These are phyloP conservation scores for Bombus confusus DNA, from an alignment of 1,140 invertebrate species.

Conservation along the genomic window DNA sequence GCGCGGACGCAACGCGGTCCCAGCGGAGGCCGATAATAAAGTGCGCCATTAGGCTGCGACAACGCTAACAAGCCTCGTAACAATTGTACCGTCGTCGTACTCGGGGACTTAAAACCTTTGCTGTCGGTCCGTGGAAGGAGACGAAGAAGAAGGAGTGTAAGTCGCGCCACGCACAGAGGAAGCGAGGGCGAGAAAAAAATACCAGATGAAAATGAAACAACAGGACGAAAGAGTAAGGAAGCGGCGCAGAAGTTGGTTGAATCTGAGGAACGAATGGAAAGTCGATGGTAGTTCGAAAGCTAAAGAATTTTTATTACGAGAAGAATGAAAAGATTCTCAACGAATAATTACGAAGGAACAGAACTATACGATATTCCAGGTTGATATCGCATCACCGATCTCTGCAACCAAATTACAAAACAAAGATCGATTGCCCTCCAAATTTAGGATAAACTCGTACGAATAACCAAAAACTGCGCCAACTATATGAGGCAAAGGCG, in stretches of 20 bases:
- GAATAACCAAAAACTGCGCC: not conserved
- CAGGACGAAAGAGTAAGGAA: constrained; percentile 52
- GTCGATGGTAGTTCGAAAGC: too few species aligned
- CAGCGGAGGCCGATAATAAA: constrained; percentile 73
- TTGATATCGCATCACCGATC: too few species aligned
- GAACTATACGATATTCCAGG: too few species aligned
- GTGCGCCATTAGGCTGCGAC: constrained; percentile 78
- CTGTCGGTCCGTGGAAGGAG: constrained; percentile 38
- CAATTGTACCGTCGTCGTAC: constrained; percentile 80
- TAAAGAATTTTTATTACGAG: too few species aligned
- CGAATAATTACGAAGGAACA: too few species aligned
- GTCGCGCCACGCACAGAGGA: constrained; percentile 25
- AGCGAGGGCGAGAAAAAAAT: constrained; percentile 53
- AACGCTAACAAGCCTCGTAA: constrained; percentile 79
- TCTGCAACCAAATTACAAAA: too few species aligned
- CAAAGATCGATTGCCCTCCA: not conserved
- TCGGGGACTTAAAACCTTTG: constrained; percentile 75
- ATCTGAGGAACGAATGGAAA: too few species aligned
- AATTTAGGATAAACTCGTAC: too few species aligned
- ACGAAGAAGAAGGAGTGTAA: constrained; percentile 46
- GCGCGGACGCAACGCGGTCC: constrained; percentile 22
- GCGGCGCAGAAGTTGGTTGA: constrained; percentile 15
- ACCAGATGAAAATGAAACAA: too few species aligned
- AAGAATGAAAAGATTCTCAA: too few species aligned
- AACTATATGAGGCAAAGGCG: not conserved